Conservation (phyloP, 2,888 invertebrate species). For the Idaea aversata region DNA sequence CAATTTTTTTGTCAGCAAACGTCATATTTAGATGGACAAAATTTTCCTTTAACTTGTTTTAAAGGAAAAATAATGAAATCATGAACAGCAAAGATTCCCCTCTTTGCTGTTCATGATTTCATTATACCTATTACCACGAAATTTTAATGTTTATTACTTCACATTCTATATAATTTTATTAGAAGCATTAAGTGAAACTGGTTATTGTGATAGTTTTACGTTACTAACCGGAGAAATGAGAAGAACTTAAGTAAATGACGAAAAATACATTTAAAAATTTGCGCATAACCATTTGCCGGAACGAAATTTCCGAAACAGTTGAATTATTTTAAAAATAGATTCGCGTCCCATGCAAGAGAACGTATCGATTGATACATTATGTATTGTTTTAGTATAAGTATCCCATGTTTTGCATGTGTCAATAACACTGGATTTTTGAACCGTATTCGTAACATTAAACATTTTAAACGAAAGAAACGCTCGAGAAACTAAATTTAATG, state of each 20-base stretch:
- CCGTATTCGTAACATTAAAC: background rate
- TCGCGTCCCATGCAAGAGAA: conserved; percentile 33
- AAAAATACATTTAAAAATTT: conserved; percentile 40
- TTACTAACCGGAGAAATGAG: conserved; percentile 20
- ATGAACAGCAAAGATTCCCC: too few relatives aligned
- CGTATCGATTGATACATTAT: conserved; percentile 44
- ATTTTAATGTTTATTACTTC: too few relatives aligned
- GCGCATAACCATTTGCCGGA: conserved; percentile 35
- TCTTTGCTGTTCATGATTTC: too few relatives aligned
- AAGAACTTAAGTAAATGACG: conserved; percentile 9
- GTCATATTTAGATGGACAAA: too few relatives aligned
- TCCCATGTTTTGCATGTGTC: conserved; percentile 46
- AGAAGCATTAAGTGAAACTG: conserved; percentile 12
- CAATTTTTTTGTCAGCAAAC: too few relatives aligned
- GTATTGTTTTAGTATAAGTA: conserved; percentile 41
- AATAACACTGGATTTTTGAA: conserved; percentile 35
- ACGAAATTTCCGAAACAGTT: conserved; percentile 49
- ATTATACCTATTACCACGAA: too few relatives aligned
- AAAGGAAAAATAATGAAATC: too few relatives aligned
- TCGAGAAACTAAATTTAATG: conserved; percentile 1
- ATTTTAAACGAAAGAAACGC: background rate
- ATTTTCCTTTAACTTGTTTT: too few relatives aligned
- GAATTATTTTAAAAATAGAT: conserved; percentile 53
- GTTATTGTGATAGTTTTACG: conserved; percentile 9
- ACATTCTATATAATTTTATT: conserved; percentile 16